Evolutionary conservation across 2,113 vertebrate species (phyloP), one percentile per base, ranked within the genome.

Genomic region (Zapornia atra): DNA sequence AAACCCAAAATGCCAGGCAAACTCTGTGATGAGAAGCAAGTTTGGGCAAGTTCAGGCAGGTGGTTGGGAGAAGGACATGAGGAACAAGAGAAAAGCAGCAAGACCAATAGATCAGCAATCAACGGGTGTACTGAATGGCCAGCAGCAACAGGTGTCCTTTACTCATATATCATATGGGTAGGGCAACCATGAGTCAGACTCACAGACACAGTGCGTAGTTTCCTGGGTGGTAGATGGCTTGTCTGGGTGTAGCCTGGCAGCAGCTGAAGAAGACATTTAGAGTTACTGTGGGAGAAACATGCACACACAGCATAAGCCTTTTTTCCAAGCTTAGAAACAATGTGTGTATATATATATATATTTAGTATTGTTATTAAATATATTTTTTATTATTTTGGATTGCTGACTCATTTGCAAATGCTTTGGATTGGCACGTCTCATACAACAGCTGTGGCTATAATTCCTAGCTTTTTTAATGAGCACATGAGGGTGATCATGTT

Each of bases 81-180:
- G 42, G 20, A 72, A 72, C 15, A 82, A 28, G 34, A 76, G 44
- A 53, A 69, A 80, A 17, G 85, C 77, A 70, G 64, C 15, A 78
- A 31, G 34, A 75, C 10, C 29, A 88, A 75, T 5, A 83, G 46
- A 63, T 70, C 60, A 75, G 88, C 79, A 88, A 29, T 33, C 0
- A 6, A 75, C 0, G 15, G 61, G 72, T 75, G 72, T 34, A 63
- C 50, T 16, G 29, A 65, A 82, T 56, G 44, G 65, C 80, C 94
- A 91, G 56, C 83, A 88, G 79, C 59, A 94, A 92, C 93, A 97
- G 93, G 77, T 96, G 83, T 87, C 66, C 61, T 84, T 84, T 82
- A 78, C 61, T 95, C 89, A 84, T 79, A 2, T 51, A 22, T 61
- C 53, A 38, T 48, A 56, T 44, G 83, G 89, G 94, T 65, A 89